Percentiles rank a stretch among this genome's conserved stretches.
Evolutionary conservation across 2,888 invertebrate genomes (phyloP).

Genomic region (Callimorpha dominula): DNA sequence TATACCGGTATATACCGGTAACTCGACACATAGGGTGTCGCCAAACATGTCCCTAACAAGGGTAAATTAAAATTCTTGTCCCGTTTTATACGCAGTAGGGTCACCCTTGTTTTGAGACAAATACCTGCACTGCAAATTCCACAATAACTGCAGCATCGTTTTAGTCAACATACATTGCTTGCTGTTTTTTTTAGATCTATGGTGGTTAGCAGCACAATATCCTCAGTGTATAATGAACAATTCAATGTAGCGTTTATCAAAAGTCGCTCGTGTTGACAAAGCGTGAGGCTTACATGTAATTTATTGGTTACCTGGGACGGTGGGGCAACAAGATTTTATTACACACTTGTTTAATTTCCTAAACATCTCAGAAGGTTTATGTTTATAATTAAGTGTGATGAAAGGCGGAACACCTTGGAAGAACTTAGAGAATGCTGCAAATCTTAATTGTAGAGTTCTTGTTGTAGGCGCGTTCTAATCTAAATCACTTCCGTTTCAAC

Average conservation of each 20-base stretch:
- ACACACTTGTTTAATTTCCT: slow-evolving; percentile 70
- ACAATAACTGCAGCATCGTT: background rate
- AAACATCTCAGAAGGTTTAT: slow-evolving; percentile 59
- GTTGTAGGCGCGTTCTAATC: background rate
- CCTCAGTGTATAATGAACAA: slow-evolving; percentile 18
- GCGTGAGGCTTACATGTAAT: slow-evolving; percentile 56
- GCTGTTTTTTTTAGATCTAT: background rate
- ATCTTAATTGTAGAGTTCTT: slow-evolving; percentile 26
- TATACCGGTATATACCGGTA: slow-evolving; percentile 42
- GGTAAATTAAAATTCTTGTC: slow-evolving; percentile 80
- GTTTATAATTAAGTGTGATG: slow-evolving; percentile 55
- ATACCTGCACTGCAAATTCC: slow-evolving; percentile 32
- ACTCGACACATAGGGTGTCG: slow-evolving; percentile 51
- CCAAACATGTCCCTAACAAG: slow-evolving; percentile 72
- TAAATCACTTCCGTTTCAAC: background rate
- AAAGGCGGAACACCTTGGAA: slow-evolving; percentile 40
- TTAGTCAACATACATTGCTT: slow-evolving; percentile 11
- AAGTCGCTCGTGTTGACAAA: slow-evolving; percentile 47
- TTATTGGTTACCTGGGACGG: slow-evolving; percentile 65
- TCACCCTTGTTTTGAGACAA: slow-evolving; percentile 57
- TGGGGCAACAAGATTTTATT: slow-evolving; percentile 67
- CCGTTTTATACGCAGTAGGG: slow-evolving; percentile 64
- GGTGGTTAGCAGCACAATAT: background rate
- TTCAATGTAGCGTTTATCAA: slow-evolving; percentile 5
- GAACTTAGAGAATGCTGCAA: slow-evolving; percentile 23